Evolutionary conservation across 2,888 invertebrate genomes (phyloP).

Genomic region (Campopleginae sp.): DNA sequence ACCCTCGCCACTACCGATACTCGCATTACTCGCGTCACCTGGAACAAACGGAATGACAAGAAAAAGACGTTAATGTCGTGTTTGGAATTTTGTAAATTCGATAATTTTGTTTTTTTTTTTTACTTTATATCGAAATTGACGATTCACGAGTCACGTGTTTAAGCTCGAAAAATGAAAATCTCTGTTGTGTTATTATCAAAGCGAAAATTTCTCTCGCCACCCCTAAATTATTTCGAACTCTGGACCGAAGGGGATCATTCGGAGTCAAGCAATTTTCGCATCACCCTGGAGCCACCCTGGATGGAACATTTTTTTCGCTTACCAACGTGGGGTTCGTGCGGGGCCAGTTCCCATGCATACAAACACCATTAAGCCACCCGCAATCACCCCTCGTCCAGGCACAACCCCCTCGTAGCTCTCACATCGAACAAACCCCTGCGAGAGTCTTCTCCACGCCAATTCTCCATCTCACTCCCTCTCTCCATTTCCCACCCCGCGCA

Average conservation of each 20-base stretch:
- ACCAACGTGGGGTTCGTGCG: constrained; percentile 65
- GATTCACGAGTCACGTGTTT: not conserved
- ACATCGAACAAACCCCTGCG: constrained; percentile 68
- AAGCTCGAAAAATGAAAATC: not conserved
- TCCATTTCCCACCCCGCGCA: constrained; percentile 72
- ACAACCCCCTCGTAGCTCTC: constrained; percentile 69
- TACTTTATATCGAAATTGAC: not conserved
- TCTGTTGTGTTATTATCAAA: constrained; percentile 59
- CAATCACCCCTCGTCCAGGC: constrained; percentile 85
- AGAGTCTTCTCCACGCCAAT: constrained; percentile 64
- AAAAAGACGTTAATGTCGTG: constrained; percentile 29
- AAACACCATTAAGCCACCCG: constrained; percentile 83
- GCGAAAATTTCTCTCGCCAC: constrained; percentile 60
- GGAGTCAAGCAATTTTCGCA: constrained; percentile 80
- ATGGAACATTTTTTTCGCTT: constrained; percentile 70
- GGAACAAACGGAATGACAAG: constrained; percentile 82
- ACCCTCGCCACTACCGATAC: constrained; percentile 99
- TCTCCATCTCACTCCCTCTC: constrained; percentile 58
- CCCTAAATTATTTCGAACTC: constrained; percentile 65
- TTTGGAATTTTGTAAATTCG: constrained; percentile 65
- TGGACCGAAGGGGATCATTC: constrained; percentile 70
- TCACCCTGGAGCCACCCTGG: constrained; percentile 81
- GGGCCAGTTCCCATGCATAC: constrained; percentile 80
- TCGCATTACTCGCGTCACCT: constrained; percentile 99
- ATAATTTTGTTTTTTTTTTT: constrained; percentile 32